Evolutionary conservation across 2,113 vertebrate genomes (phyloP), one percentile per base, ranked within the genome.

Genomic region (Chaenogobius annularis): DNA sequence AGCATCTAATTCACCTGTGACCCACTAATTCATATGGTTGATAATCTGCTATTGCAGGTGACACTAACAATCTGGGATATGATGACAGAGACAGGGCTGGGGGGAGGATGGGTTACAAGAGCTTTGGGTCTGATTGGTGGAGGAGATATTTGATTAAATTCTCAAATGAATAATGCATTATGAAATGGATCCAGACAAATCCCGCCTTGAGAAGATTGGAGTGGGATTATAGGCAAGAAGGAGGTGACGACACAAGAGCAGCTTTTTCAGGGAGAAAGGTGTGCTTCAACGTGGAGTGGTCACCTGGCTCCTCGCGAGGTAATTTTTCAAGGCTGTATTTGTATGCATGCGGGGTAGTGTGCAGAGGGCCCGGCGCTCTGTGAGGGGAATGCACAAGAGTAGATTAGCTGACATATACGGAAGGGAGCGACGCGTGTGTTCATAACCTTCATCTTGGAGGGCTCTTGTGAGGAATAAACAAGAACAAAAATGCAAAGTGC

Each of bases 1-100:
- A 74, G 80, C 80, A 43, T 84, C 75, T 81, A 78, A 88, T 84
- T 91, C 84, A 90, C 85, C 83, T 73, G 73, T 90, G 92, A 91
- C 89, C 88, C 69, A 72, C 73, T 91, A 87, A 92, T 91, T 92
- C 88, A 89, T 88, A 90, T 91, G 84, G 31, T 74, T 78, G 82
- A 82, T 87, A 91, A 90, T 87, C 85, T 78, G 78, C 83, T 85
- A 85, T 84, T 78, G 81, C 84, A 85, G 86, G 81, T 83, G 89
- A 89, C 75, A 70, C 75, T 71, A 82, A 88, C 76, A 88, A 87
- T 90, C 80, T 82, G 65, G 31, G 75, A 88, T 89, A 77, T 75
- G 83, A 79, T 63, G 50, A 61, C 15, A 35, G 76, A 59, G 3
- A 22, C 70, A 79, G 66, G 67, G 62, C 66, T 26, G 12, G 26